A percentile compares a stretch with the other conserved stretches of the same genome.
Conservation (phyloP, 2,888 invertebrate genomes). For the Lasius platythorax region DNA sequence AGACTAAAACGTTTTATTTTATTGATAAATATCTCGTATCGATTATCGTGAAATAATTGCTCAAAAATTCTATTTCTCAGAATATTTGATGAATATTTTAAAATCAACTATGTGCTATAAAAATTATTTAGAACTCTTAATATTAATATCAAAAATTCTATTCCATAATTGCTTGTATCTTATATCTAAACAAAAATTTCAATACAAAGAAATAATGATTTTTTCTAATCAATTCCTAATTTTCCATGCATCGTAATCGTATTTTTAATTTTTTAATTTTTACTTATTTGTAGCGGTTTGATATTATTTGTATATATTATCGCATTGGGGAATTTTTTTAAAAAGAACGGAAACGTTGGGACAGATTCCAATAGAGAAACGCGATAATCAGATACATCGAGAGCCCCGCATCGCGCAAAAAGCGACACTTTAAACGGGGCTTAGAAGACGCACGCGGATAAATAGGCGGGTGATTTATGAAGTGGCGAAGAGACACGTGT, state of each 20-base stretch:
- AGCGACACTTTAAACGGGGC: not conserved
- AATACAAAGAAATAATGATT: not conserved
- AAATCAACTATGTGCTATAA: not conserved
- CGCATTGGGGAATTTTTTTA: not conserved
- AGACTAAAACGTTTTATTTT: not conserved
- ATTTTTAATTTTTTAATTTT: not conserved
- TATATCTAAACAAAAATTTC: not conserved
- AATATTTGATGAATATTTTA: not conserved
- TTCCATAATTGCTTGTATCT: not conserved
- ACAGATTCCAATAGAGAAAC: not conserved
- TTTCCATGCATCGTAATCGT: not conserved
- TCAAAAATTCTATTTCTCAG: not conserved
- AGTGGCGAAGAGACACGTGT: conserved; percentile 70
- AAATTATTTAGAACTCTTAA: not conserved
- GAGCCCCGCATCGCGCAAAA: not conserved
- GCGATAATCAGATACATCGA: not conserved
- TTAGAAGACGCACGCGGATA: conserved; percentile 46
- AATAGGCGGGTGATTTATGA: conserved; percentile 64
- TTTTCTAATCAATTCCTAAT: not conserved
- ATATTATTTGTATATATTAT: not conserved
- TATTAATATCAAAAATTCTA: not conserved
- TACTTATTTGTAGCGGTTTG: not conserved
- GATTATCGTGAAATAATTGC: not conserved
- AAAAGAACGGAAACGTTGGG: not conserved
- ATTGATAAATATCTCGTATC: not conserved